Percentiles rank a stretch among this genome's conserved stretches.
phyloP scores from a whole-genome alignment of 1,140 invertebrate genomes.

The Heliconius hermathena region DNA sequence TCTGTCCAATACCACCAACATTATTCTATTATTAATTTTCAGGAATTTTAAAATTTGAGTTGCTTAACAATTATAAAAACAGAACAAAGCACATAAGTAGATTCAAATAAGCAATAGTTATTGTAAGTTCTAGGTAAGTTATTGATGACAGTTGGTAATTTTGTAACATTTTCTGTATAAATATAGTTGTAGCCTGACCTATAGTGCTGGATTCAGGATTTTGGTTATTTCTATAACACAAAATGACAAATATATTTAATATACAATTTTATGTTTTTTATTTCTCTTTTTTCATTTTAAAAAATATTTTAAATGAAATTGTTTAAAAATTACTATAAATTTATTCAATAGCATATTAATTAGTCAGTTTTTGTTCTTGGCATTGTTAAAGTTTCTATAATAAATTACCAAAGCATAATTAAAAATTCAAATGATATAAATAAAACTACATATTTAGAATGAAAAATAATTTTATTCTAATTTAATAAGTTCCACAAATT shows the following conservation, averaged over 20 bases:
- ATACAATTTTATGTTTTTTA: slow-evolving; percentile 31
- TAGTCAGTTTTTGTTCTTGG: too few relatives aligned
- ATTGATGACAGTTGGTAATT: slow-evolving; percentile 6
- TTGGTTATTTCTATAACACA: slow-evolving; percentile 26
- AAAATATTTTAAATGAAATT: not conserved
- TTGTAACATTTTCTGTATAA: slow-evolving; percentile 12
- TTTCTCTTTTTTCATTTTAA: slow-evolving; percentile 1
- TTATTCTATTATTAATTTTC: too few relatives aligned
- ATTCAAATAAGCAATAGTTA: not conserved
- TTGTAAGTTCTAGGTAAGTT: slow-evolving; percentile 10
- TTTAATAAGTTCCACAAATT: slow-evolving; percentile 74
- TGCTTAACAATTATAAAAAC: not conserved
- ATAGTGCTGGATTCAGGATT: slow-evolving; percentile 23
- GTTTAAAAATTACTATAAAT: too few relatives aligned
- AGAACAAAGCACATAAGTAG: slow-evolving; percentile 14
- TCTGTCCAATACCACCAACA: too few relatives aligned
- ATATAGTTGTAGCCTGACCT: slow-evolving; percentile 19
- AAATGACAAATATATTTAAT: slow-evolving; percentile 44
- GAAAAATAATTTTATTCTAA: slow-evolving; percentile 79
- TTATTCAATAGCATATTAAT: too few relatives aligned
- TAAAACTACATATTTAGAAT: slow-evolving; percentile 36
- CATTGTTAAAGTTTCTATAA: not conserved
- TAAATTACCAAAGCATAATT: too few relatives aligned
- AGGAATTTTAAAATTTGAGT: too few relatives aligned
- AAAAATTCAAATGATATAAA: slow-evolving; percentile 1